Percentiles rank a stretch among this genome's conserved stretches.
phyloP scores from a whole-genome alignment of 2,797 vertebrate species.

The Echiichthys vipera region DNA sequence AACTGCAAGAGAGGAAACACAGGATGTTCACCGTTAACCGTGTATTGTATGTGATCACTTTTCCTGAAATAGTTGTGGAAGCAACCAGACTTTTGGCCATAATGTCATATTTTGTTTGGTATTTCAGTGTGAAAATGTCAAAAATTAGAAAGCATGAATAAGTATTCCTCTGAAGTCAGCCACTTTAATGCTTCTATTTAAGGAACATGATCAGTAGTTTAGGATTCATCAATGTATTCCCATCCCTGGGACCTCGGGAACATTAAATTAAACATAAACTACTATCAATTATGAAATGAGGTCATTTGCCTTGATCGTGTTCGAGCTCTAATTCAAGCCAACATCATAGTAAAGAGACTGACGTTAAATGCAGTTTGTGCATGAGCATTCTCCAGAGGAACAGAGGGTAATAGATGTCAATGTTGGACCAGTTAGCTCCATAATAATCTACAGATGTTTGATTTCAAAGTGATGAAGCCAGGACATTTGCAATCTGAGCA shows the following conservation, averaged over 20 bases:
- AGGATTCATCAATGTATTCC: constrained; percentile 50
- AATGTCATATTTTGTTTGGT: background rate
- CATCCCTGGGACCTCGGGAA: constrained; percentile 41
- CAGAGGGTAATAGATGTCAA: constrained; percentile 62
- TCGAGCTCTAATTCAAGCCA: constrained; percentile 53
- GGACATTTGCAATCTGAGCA: constrained; percentile 40
- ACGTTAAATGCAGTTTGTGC: constrained; percentile 52
- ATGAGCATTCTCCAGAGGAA: constrained; percentile 48
- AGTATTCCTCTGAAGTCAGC: constrained; percentile 12
- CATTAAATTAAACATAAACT: constrained; percentile 68
- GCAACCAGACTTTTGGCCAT: background rate
- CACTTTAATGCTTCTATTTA: constrained; percentile 15
- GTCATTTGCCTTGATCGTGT: constrained; percentile 55
- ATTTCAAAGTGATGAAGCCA: constrained; percentile 74
- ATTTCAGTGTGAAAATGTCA: background rate
- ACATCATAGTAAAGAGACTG: constrained; percentile 52
- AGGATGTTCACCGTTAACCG: constrained; percentile 15
- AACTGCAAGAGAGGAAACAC: constrained; percentile 85
- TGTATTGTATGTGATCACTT: background rate
- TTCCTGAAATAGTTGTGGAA: background rate
- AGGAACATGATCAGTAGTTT: constrained; percentile 30
- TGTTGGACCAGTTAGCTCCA: constrained; percentile 79
- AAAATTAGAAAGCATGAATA: background rate
- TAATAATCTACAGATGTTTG: constrained; percentile 78
- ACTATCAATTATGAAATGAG: constrained; percentile 69